Evolutionary conservation across 2,113 vertebrate genomes (phyloP), one percentile per base, ranked within the genome.

Genomic region (Caloenas nicobarica): DNA sequence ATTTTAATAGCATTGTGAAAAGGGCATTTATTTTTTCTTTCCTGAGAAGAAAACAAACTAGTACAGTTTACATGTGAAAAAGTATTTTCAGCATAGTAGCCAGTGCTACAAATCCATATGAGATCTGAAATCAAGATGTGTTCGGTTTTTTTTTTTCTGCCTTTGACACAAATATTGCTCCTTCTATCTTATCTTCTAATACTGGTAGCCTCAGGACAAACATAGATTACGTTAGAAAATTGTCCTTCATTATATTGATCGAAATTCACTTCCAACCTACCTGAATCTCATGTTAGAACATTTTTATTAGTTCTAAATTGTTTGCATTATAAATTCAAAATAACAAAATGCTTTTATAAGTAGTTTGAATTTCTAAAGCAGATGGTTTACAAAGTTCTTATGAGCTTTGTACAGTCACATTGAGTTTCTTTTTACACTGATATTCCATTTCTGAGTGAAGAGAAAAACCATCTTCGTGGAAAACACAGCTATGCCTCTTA

Each of bases 201-300:
- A 60, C 28, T 38, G 81, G 72, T 82, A 85, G 93, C 96, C 92
- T 93, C 77, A 85, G 94, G 93, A 94, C 91, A 96, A 93, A 92
- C 91, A 81, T 3, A 89, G 92, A 92, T 91, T 91, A 92, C 0
- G 1, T 84, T 91, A 89, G 88, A 84, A 95, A 96, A 88, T 81
- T 89, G 92, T 93, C 84, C 95, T 95, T 96, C 91, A 82, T 96
- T 94, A 82, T 46, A 94, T 91, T 79, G 90, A 94, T 93, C 2
- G 4, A 93, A 92, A 72, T 79, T 93, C 50, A 51, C 66, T 93
- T 91, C 44, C 54, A 77, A 13, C 72, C 77, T 81, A 56, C 88
- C 65, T 91, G 70, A 72, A 61, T 53, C 86, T 85, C 33, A 72
- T 70, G 44, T 71, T 54, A 87, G 65, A 81, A 87, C 29, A 54